Base-by-base conservation (phyloP, 2,888 invertebrate genomes). In the Pseudoips prasinana region DNA sequence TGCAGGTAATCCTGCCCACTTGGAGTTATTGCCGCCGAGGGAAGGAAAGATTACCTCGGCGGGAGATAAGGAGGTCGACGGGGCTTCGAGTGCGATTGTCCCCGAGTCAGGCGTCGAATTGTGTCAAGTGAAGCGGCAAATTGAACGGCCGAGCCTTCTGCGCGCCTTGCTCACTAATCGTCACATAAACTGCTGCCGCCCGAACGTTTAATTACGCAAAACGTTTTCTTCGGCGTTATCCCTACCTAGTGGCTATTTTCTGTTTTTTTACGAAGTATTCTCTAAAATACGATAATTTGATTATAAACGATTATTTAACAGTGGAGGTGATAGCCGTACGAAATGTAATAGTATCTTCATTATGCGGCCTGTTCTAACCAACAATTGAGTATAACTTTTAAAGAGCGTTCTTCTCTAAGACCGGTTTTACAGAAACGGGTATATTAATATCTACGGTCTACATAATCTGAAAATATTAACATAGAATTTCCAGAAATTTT, bases 121-220 rank as follows among this genome's bases (percentile, higher is more conserved):
- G 87, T 88, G 87, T 88, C 87, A 88, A 88, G 87, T 87, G 87
- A 88, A 88, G 77, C 87, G 86, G 86, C 80, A 88, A 88, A 88
- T 88, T 88, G 87, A 88, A 88, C 86, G 87, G 85, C 80, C 87
- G 83, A 83, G 80, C 82, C 80, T 82, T 84, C 79, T 81, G 83
- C 77, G 77, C 80, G 74, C 75, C 73, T 64, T 62, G 79, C 77
- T 75, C 85, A 80, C 84, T 87, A 88, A 87, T 87, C 85, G 85
- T 73, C 83, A 77, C 86, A 84, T 85, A 85, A 86, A 88, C 86
- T 85, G 78, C 73, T 71, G 62, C 69, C 62, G 65, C 77, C 74
- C 72, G 73, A 75, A 76, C 77, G 73, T 80, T 83, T 85, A 83
- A 82, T 84, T 86, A 86, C 76, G 77, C 67, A 70, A 75, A 76